Percentiles rank a stretch among this genome's conserved stretches.
Conservation (phyloP, 2,113 vertebrate genomes). For the Oreochromis niloticus region DNA sequence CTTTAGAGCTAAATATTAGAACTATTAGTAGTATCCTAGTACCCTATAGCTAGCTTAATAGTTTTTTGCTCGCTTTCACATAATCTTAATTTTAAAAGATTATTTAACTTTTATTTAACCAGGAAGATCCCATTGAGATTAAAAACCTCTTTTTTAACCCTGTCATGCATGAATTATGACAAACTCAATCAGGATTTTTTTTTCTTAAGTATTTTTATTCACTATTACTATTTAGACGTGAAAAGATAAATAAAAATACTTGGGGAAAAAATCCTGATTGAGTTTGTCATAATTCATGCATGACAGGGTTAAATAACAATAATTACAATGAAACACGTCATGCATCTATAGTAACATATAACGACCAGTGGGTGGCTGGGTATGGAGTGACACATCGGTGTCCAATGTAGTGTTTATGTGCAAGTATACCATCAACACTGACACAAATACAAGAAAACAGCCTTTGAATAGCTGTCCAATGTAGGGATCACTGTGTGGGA, state of each 20-base stretch:
- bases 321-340: rapidly evolving
- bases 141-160: neutral
- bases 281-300: neutral
- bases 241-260: neutral
- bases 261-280: neutral
- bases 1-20: neutral
- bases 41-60: neutral
- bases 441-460: neutral
- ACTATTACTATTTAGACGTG: neutral
- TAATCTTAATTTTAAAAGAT: neutral
- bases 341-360: neutral
- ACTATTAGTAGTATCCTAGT: neutral
- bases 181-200: neutral
- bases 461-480: too few relatives aligned
- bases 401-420: too few relatives aligned
- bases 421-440: too few relatives aligned
- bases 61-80: neutral
- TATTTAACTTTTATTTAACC: neutral
- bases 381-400: neutral
- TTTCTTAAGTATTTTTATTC: neutral
- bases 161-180: rapidly evolving
- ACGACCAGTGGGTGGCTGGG: rapidly evolving
- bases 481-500: neutral
- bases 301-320: neutral
- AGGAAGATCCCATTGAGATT: neutral